Evolutionary conservation across 1,140 invertebrate species (phyloP).

Genomic region (Tetramorium simillimum): DNA sequence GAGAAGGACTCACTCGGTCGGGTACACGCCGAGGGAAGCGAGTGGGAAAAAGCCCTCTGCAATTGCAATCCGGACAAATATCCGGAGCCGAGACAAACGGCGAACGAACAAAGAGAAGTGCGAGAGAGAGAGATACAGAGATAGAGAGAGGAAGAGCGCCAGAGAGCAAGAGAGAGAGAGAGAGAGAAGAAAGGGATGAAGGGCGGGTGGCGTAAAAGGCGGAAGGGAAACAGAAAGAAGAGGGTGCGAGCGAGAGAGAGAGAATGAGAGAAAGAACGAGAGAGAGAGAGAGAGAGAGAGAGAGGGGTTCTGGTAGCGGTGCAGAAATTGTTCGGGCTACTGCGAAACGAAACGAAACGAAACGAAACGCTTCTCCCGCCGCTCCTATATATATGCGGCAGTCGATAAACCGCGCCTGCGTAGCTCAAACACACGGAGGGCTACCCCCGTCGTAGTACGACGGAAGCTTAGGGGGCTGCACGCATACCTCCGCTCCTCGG

Average conservation of each 20-base stretch:
- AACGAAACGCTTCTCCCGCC: constrained; percentile 59
- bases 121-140: neutral
- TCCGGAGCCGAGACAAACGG: constrained; percentile 72
- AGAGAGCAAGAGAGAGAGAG: neutral
- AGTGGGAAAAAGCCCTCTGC: constrained; percentile 74
- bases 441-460: constrained; percentile 52
- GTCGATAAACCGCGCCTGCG: constrained; percentile 77
- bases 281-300: constrained; percentile 25
- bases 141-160: neutral
- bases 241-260: constrained; percentile 3
- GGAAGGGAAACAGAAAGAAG: constrained; percentile 52
- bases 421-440: constrained; percentile 68
- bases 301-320: constrained; percentile 26
- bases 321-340: constrained; percentile 74
- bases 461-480: constrained; percentile 56
- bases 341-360: constrained; percentile 74
- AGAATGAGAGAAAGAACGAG: no score
- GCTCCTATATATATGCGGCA: constrained; percentile 68
- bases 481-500: constrained; percentile 63
- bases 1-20: constrained; percentile 48
- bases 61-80: constrained; percentile 77
- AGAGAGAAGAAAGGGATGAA: neutral
- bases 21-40: constrained; percentile 48
- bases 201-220: neutral
- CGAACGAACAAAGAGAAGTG: constrained; percentile 66